Percentiles rank a stretch among this genome's conserved stretches.
Evolutionary conservation across 2,888 invertebrate species (phyloP).

Genomic region (Arrhopalites spinosus): DNA sequence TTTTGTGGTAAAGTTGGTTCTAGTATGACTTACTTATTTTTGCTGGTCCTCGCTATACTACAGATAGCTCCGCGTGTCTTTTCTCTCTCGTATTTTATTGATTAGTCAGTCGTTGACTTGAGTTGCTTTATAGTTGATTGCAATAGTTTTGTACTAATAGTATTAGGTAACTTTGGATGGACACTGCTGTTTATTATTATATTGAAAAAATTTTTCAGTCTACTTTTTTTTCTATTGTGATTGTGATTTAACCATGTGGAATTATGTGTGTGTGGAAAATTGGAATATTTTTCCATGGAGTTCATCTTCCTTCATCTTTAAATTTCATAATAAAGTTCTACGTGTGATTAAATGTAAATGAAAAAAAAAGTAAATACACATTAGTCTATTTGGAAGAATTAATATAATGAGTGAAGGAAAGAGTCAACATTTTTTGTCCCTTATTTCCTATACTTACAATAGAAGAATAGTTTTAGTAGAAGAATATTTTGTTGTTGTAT

Average conservation of each 20-base stretch:
- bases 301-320: no score
- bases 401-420: not conserved
- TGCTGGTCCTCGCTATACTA: not conserved
- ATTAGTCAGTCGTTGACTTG: constrained; percentile 41
- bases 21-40: constrained; percentile 36
- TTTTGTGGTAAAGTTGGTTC: constrained; percentile 34
- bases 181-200: not conserved
- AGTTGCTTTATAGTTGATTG: constrained; percentile 13
- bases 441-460: no score
- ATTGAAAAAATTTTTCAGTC: not conserved
- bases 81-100: constrained; percentile 36
- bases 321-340: no score
- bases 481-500: no score
- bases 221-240: no score
- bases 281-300: not conserved
- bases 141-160: constrained; percentile 8
- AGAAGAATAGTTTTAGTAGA: no score
- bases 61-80: constrained; percentile 24
- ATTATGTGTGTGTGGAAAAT: not conserved
- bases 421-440: no score
- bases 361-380: not conserved
- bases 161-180: not conserved
- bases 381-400: not conserved
- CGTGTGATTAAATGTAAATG: not conserved
- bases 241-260: not conserved